These are phyloP conservation scores for Anniella stebbinsi DNA, from an alignment of 2,797 vertebrate species.

Conservation along the genomic window DNA sequence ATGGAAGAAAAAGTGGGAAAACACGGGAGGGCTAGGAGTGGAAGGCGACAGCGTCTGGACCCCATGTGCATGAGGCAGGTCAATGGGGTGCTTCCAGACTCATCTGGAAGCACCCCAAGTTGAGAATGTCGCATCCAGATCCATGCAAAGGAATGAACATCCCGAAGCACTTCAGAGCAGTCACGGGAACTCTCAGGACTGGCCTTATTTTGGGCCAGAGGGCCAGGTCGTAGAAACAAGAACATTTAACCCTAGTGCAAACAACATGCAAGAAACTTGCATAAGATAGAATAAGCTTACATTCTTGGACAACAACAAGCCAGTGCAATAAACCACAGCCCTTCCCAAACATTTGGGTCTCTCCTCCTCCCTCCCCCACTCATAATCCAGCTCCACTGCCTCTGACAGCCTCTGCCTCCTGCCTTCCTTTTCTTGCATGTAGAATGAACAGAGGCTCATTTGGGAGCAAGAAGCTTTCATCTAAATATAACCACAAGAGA, in stretches of 20 bases:
- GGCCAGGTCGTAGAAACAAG: too few species aligned
- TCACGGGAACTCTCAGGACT: too few species aligned
- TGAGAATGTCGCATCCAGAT: neutral
- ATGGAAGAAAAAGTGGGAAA: too few species aligned
- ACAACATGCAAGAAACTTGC: neutral
- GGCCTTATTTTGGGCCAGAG: neutral
- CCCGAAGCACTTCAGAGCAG: neutral
- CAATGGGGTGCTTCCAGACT: too few species aligned
- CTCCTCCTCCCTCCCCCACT: neutral
- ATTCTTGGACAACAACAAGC: neutral
- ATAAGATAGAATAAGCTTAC: neutral
- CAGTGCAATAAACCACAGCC: neutral
- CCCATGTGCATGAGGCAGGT: too few species aligned
- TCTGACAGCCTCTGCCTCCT: neutral
- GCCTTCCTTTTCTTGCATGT: neutral
- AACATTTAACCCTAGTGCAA: neutral
- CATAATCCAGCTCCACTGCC: neutral
- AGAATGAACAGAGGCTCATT: neutral
- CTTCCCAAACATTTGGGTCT: neutral
- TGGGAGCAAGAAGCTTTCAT: neutral
- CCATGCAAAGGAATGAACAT: neutral
- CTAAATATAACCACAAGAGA: neutral
- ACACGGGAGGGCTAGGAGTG: too few species aligned
- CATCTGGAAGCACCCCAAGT: too few species aligned
- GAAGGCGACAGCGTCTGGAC: too few species aligned